Base-by-base conservation (phyloP, 2,888 invertebrate genomes). In the Myathropa florea region DNA sequence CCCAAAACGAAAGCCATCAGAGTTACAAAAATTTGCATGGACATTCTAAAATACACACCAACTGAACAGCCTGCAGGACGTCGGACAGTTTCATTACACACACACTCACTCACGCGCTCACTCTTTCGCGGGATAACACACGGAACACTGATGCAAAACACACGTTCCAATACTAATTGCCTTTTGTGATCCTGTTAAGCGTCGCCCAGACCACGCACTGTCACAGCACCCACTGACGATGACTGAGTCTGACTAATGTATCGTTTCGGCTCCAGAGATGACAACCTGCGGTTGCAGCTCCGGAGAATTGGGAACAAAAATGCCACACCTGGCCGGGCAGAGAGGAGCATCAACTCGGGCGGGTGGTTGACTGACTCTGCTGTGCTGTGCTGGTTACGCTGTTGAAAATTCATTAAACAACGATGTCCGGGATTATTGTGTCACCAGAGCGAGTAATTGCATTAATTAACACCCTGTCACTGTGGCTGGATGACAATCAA, bases 381-480 rank as follows among this genome's bases (percentile, higher is more conserved):
- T 55, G 33, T 4, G 9, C 24, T 39, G 64, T 21, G 28, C 26
- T 33, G 28, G 10, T 33, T 39, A 14, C 26, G 36, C 28, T 36
- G 30, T 39, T 77, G 39, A 46, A 64, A 81, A 81, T 81, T 77
- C 85, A 73, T 85, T 81, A 77, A 77, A 85, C 85, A 81, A 77
- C 77, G 72, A 70, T 81, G 81, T 65, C 64, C 63, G 61, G 77
- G 85, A 81, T 81, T 85, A 81, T 77, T 81, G 81, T 77, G 73
- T 77, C 85, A 85, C 63, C 81, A 81, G 85, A 85, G 81, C 85
- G 85, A 77, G 81, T 85, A 85, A 85, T 85, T 85, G 81, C 68
- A 85, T 85, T 81, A 85, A 85, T 81, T 85, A 85, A 70, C 85
- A 78, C 81, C 77, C 63, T 77, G 73, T 85, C 81, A 85, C 61